Percentiles rank a stretch among this genome's conserved stretches.
These are phyloP conservation scores for Mandrillus leucophaeus DNA, from an alignment of 2,113 vertebrate genomes.

Conservation along the genomic window DNA sequence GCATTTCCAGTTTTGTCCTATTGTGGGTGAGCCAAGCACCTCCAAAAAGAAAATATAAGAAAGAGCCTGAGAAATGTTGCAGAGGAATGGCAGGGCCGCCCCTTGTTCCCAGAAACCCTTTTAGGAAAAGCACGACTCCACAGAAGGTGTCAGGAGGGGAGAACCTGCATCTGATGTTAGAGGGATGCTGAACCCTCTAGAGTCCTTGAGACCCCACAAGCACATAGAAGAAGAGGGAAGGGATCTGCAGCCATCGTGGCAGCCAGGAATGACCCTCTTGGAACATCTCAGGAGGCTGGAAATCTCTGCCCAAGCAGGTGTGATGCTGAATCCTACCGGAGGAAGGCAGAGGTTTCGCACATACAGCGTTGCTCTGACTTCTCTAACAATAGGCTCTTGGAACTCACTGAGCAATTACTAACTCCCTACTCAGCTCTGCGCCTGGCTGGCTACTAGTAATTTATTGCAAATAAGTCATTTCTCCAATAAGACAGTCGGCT, in stretches of 20 bases:
- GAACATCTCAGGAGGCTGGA: not conserved
- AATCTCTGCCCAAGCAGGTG: not conserved
- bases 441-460: slow-evolving; percentile 4
- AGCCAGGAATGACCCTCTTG: not conserved
- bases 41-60: not conserved
- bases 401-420: not conserved
- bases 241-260: not conserved
- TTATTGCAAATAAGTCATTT: not conserved
- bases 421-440: not conserved
- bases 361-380: not conserved
- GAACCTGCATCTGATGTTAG: too few species aligned
- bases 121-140: not conserved
- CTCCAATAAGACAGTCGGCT: not conserved
- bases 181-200: not conserved
- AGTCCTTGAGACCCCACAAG: not conserved
- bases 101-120: not conserved
- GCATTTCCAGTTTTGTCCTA: not conserved
- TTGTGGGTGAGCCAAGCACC: not conserved
- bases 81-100: not conserved
- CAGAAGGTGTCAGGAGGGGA: not conserved
- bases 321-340: not conserved
- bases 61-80: not conserved
- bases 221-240: not conserved
- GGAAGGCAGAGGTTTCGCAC: not conserved
- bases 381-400: not conserved